Evolutionary conservation across 2,113 vertebrate genomes (phyloP).

Genomic region (Tilapia sparmanii): DNA sequence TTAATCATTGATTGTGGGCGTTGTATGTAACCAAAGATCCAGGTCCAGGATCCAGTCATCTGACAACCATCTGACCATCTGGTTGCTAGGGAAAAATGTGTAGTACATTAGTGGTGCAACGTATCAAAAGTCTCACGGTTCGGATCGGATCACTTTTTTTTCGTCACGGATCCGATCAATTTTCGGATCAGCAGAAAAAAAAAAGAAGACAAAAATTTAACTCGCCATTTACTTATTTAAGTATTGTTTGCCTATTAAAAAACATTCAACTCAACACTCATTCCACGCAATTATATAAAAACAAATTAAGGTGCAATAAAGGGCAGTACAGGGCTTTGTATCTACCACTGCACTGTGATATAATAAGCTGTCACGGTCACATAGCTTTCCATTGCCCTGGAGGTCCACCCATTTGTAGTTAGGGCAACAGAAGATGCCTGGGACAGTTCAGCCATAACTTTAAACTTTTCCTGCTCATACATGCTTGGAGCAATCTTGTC

Average conservation of each 20-base stretch:
- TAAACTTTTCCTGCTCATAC: neutral
- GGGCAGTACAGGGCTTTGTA: neutral
- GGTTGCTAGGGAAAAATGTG: neutral
- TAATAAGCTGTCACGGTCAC: fast-evolving
- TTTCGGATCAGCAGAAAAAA: fast-evolving
- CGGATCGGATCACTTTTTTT: fast-evolving
- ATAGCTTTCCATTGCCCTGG: neutral
- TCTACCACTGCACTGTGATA: neutral
- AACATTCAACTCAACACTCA: fast-evolving
- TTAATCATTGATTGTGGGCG: neutral
- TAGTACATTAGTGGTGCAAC: neutral
- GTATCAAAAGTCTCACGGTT: neutral
- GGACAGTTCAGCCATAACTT: neutral
- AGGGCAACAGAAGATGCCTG: neutral
- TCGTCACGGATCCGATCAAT: fast-evolving
- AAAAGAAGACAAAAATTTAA: neutral
- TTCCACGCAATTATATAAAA: neutral
- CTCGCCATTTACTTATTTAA: neutral
- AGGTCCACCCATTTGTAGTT: neutral
- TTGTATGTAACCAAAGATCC: neutral
- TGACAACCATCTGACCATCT: neutral
- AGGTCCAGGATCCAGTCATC: neutral
- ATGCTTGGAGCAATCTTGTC: neutral
- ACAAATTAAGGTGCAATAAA: neutral
- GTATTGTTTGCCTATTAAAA: neutral